Percentiles rank a stretch among this genome's conserved stretches.
phyloP scores from a whole-genome alignment of 2,888 invertebrate species.

The Dicyrtomina minuta region DNA sequence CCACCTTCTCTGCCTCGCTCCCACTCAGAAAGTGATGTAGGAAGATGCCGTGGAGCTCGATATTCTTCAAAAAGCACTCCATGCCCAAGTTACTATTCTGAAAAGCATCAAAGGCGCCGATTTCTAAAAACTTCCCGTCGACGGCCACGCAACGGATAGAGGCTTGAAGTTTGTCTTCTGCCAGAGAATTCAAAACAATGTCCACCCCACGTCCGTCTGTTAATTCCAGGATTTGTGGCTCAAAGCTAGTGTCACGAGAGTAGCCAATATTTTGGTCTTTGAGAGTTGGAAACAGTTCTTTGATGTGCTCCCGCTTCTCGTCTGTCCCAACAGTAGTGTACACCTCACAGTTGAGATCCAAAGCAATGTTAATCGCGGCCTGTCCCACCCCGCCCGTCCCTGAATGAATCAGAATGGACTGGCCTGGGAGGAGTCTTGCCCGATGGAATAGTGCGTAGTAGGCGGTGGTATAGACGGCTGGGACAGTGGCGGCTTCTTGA shows the following conservation, averaged over 20 bases:
- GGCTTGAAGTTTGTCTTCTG: conserved; percentile 62
- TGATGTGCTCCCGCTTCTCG: conserved; percentile 84
- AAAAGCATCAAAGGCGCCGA: conserved; percentile 29
- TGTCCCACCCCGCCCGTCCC: conserved; percentile 74
- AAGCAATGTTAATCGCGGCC: conserved; percentile 73
- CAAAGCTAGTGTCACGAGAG: conserved; percentile 7
- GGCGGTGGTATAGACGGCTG: conserved; percentile 65
- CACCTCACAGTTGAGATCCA: conserved; percentile 66
- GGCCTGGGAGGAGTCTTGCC: conserved; percentile 61
- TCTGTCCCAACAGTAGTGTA: conserved; percentile 73
- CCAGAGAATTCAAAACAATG: conserved; percentile 79
- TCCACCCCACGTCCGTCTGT: conserved; percentile 88
- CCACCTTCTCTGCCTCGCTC: conserved; percentile 67
- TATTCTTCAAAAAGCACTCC: conserved; percentile 93
- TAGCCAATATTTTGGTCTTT: conserved; percentile 69
- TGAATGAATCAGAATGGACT: conserved; percentile 62
- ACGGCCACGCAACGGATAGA: conserved; percentile 65
- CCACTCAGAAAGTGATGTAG: conserved; percentile 41
- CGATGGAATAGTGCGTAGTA: conserved; percentile 64
- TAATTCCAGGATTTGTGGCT: conserved; percentile 63
- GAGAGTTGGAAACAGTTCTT: conserved; percentile 74
- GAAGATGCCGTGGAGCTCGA: conserved; percentile 79
- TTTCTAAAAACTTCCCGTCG: conserved; percentile 55
- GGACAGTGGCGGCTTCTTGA: conserved; percentile 67
- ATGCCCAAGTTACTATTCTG: conserved; percentile 67